phyloP scores from a whole-genome alignment of 1,140 invertebrate genomes.

The Maniola jurtina region DNA sequence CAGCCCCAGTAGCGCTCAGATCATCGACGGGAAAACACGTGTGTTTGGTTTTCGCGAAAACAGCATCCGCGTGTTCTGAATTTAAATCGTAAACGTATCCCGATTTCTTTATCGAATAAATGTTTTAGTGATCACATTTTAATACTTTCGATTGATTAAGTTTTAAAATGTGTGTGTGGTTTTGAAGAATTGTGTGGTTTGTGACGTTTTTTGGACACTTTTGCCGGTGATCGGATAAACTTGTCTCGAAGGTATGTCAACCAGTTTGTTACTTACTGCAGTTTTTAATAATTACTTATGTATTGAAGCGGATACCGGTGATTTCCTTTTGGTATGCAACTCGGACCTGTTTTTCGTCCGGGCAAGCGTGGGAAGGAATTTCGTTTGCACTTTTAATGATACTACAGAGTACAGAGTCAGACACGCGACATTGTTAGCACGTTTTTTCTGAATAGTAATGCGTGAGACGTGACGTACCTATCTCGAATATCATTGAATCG shows the following conservation, averaged over 20 bases:
- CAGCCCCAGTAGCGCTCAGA: constrained; percentile 47
- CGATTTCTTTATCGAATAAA: not conserved
- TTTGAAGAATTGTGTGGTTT: constrained; percentile 44
- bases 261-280: constrained; percentile 45
- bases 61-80: constrained; percentile 50
- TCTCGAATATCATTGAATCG: not conserved
- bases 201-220: constrained; percentile 33
- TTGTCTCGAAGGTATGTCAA: constrained; percentile 55
- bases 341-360: constrained; percentile 66
- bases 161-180: constrained; percentile 52
- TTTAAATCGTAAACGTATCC: constrained; percentile 13
- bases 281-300: constrained; percentile 56
- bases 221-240: constrained; percentile 37
- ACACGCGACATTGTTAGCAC: not conserved
- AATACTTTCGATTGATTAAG: constrained; percentile 51
- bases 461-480: not conserved
- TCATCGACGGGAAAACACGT: constrained; percentile 29
- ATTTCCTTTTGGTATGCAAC: constrained; percentile 69
- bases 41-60: constrained; percentile 25
- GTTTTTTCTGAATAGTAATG: not conserved
- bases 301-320: constrained; percentile 46
- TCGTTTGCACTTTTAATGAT: constrained; percentile 45
- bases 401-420: no score
- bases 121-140: constrained; percentile 41
- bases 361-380: constrained; percentile 70